These are phyloP conservation scores for Phyllostomus discolor DNA, from an alignment of 2,113 vertebrate species.

Conservation along the genomic window DNA sequence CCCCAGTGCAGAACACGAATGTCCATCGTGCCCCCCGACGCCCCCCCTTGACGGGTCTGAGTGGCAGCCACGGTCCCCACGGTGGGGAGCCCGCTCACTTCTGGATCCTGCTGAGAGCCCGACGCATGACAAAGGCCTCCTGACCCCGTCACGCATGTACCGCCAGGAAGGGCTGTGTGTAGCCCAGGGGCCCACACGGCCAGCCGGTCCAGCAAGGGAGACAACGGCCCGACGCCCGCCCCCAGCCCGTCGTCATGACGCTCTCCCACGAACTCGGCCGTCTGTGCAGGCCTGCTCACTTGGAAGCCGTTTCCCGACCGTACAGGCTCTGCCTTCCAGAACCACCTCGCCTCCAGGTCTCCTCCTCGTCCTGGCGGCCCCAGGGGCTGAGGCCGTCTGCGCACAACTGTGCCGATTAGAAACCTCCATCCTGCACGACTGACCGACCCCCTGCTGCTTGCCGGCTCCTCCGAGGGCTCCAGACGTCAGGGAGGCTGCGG, in stretches of 20 bases:
- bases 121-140: neutral
- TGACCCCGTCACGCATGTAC: neutral
- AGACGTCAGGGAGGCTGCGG: accelerated
- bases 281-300: neutral
- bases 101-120: neutral
- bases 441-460: neutral
- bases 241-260: no score
- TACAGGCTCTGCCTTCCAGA: neutral
- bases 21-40: neutral
- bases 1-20: neutral
- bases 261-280: neutral
- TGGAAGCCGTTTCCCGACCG: neutral
- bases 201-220: neutral
- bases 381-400: neutral
- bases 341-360: neutral
- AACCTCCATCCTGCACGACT: neutral
- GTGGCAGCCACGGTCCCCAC: neutral
- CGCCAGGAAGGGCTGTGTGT: accelerated
- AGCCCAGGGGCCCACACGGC: neutral
- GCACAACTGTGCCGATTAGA: neutral
- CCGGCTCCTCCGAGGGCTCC: neutral
- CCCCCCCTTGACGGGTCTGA: no score
- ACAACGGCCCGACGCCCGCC: no score
- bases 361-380: neutral
- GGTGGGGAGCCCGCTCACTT: neutral